Evolutionary conservation across 1,140 invertebrate genomes (phyloP), one percentile per base, ranked within the genome.

Genomic region (Musca domestica): DNA sequence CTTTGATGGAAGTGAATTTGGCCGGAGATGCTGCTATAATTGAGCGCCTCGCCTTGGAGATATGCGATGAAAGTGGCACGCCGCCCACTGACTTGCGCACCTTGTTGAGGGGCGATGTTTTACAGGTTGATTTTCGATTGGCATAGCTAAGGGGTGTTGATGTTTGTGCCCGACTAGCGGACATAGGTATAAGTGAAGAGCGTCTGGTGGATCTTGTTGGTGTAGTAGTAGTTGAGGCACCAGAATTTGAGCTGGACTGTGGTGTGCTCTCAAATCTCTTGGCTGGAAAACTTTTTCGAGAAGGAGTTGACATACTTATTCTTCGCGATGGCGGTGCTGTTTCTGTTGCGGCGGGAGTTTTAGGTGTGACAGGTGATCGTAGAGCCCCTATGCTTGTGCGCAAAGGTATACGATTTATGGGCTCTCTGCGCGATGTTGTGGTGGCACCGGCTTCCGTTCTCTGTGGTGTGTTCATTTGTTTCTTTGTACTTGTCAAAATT

Each of bases 401-500:
- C 20, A 49, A 25, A 27, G 67, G 48, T 23, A 51, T 69, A 10
- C 56, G 56, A 54, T 34, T 49, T 63, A 63, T 41, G 14, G 61
- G 41, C n/a, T 61, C 30, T 41, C 23, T 56, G 23, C 17, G 30
- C 2, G 61, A 49, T 12, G 61, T 63, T 4, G 51, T 19, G n/a
- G n/a, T 14, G 34, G 27, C 2, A 49, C n/a, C n/a, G 9, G 27
- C 27, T 12, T 41, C 34, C 34, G 25, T n/a, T 7, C 23, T 47
- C 25, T 17, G 51, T 68, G 9, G 19, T 41, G 61, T 72, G 15
- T 65, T 56, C 10, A 71, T 69, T 54, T 75, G 70, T 46, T 79
- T 80, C 12, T 80, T 80, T 34, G 74, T 74, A 30, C 77, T 80
- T 12, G 75, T 76, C 2, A 80, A 56, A 25, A 80, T 22, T 3